These are phyloP conservation scores for Trichoplusia ni DNA, from an alignment of 1,140 invertebrate genomes.

Conservation along the genomic window DNA sequence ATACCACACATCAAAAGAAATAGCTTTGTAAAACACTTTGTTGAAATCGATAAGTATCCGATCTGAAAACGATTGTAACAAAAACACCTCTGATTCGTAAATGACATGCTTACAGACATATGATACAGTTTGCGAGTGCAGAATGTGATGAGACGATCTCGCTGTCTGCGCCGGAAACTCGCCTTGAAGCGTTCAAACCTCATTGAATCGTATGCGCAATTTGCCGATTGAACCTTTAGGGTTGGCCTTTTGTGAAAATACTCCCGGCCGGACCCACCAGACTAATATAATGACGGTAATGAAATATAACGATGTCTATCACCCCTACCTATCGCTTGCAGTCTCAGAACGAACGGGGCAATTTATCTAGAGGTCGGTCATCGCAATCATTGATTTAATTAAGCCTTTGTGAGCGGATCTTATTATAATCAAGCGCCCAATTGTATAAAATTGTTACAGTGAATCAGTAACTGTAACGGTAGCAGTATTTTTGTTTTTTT, in stretches of 20 bases:
- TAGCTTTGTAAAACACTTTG: constrained; percentile 7
- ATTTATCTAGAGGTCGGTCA: constrained; percentile 16
- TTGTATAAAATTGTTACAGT: not conserved
- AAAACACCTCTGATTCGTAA: constrained; percentile 19
- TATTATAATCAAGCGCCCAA: constrained; percentile 12
- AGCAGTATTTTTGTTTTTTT: not conserved
- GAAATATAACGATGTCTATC: constrained; percentile 38
- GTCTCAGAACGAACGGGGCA: constrained; percentile 7
- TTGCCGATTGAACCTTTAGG: constrained; percentile 40
- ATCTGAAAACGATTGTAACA: constrained; percentile 22
- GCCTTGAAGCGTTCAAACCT: constrained; percentile 34
- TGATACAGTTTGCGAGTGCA: constrained; percentile 29
- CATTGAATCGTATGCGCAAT: constrained; percentile 53
- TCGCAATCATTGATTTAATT: constrained; percentile 19
- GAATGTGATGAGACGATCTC: constrained; percentile 21
- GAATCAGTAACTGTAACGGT: not conserved
- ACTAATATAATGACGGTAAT: constrained; percentile 35
- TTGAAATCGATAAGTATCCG: constrained; percentile 1
- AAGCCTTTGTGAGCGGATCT: constrained; percentile 12
- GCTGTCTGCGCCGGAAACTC: constrained; percentile 43
- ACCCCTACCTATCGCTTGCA: constrained; percentile 25
- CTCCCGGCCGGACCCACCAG: constrained; percentile 25
- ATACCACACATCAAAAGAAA: not conserved
- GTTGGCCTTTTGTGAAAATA: constrained; percentile 37
- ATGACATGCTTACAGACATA: constrained; percentile 9